A percentile compares a stretch with the other conserved stretches of the same genome.
These are phyloP conservation scores for Sebastiscus tertius DNA, from an alignment of 2,797 vertebrate species.

Conservation along the genomic window DNA sequence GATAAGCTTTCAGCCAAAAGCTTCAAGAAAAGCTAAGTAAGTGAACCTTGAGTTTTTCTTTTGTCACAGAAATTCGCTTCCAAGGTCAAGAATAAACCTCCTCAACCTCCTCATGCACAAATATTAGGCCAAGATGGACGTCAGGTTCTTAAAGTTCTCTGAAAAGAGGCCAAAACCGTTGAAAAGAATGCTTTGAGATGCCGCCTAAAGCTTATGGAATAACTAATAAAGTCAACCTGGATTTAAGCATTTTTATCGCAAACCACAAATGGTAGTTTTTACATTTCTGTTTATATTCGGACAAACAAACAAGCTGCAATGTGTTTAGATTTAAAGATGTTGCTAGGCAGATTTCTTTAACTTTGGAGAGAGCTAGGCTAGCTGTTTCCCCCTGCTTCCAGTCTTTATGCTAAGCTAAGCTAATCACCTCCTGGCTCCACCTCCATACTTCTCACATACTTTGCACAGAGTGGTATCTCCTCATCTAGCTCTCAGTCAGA, in stretches of 20 bases:
- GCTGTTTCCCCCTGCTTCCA: neutral
- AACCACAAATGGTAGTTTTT: neutral
- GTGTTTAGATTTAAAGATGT: neutral
- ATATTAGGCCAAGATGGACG: neutral
- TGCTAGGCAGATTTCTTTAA: neutral
- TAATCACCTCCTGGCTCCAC: neutral
- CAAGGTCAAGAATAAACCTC: neutral
- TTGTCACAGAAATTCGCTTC: neutral
- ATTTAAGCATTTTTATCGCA: neutral
- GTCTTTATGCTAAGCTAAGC: neutral
- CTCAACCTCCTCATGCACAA: neutral
- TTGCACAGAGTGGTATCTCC: neutral
- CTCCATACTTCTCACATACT: neutral
- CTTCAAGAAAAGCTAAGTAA: neutral
- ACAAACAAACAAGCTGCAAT: neutral
- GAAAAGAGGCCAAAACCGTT: neutral
- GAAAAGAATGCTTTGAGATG: neutral
- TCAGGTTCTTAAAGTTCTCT: neutral
- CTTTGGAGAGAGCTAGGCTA: neutral
- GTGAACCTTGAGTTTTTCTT: neutral
- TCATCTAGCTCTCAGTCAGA: neutral
- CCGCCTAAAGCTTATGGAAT: neutral
- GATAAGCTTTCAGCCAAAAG: neutral
- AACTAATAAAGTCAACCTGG: neutral
- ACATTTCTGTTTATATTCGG: neutral